Percentiles rank a stretch among this genome's conserved stretches.
These are phyloP conservation scores for Drosophila guanche DNA, from an alignment of 1,140 invertebrate species.

Conservation along the genomic window DNA sequence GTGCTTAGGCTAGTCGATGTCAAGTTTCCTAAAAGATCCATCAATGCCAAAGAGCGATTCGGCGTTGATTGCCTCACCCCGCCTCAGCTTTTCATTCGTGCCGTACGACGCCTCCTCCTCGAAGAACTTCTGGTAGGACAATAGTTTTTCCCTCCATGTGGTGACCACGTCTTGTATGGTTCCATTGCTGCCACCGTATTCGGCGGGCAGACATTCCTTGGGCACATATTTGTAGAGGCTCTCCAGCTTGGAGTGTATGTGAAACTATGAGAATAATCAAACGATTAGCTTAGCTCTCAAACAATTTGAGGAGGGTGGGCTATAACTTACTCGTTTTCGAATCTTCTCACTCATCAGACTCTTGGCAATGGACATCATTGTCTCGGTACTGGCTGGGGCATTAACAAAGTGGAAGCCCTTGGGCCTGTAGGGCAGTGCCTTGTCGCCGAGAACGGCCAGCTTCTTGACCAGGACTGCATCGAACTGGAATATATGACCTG, in stretches of 20 bases:
- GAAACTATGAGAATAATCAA: conserved; percentile 45
- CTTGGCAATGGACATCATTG: conserved; percentile 84
- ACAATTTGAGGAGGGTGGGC: too few relatives aligned
- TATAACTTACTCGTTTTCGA: conserved; percentile 83
- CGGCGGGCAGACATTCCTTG: conserved; percentile 84
- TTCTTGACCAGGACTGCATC: conserved; percentile 85
- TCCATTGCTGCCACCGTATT: conserved; percentile 86
- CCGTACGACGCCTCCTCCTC: conserved; percentile 85
- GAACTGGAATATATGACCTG: conserved; percentile 84
- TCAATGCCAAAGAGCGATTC: conserved; percentile 87
- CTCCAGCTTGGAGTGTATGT: conserved; percentile 85
- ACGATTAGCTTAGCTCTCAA: neutral
- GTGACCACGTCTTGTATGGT: conserved; percentile 84
- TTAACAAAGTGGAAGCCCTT: conserved; percentile 86
- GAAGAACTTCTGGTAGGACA: conserved; percentile 84
- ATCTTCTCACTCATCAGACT: conserved; percentile 85
- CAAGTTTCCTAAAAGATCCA: conserved; percentile 87
- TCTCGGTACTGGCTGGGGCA: conserved; percentile 84
- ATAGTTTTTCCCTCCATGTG: conserved; percentile 85
- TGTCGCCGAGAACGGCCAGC: conserved; percentile 83
- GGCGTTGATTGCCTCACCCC: conserved; percentile 85
- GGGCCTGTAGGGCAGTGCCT: conserved; percentile 85
- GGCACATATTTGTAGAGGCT: conserved; percentile 85
- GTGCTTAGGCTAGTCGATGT: conserved; percentile 72
- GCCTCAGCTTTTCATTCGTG: conserved; percentile 86